Evolutionary conservation across 2,113 vertebrate genomes (phyloP), one percentile per base, ranked within the genome.

Genomic region (Notothenia rossii): DNA sequence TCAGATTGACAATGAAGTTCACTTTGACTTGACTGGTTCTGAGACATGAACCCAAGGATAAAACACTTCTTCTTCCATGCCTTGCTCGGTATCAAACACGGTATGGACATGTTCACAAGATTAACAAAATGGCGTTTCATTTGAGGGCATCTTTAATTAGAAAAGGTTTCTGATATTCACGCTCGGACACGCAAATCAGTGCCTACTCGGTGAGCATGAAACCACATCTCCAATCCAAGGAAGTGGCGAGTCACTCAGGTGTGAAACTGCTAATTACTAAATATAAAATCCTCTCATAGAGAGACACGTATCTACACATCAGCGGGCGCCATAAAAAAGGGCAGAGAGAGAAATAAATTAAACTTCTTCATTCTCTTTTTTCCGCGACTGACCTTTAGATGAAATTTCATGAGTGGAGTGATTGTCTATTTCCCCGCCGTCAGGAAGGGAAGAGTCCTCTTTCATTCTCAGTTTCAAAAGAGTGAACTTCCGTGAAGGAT

Each of bases 401-500:
- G 13, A 50, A n/a, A 17, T 8, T 36, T 22, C 6, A 55, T 1
- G 56, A 56, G 66, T 2, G 61, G 10, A 20, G 33, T 15, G 43
- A 58, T 51, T 48, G 66, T 69, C 50, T 63, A 1, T 55, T 66
- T 84, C 71, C 29, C 66, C 66, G 40, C 67, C 7, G 40, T 7
- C 15, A 12, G 60, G 20, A 61, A 54, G 10, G 15, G 69, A 69
- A 61, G 65, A 20, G 1, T 36, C 20, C 18, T 40, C 18, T 81
- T 63, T 60, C 48, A 7, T 43, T 64, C 22, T 60, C 67, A 43
- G 60, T 78, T 81, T 75, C 69, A 56, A 78, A 63, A 62, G 61
- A 75, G 14, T 53, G 70, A 78, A 65, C 77, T 67, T 78, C 66
- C 74, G 78, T 81, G 75, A 36, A 67, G 75, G 10, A 49, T 67